Evolutionary conservation across 2,888 invertebrate genomes (phyloP), one percentile per base, ranked within the genome.

Genomic region (Zelleria hepariella): DNA sequence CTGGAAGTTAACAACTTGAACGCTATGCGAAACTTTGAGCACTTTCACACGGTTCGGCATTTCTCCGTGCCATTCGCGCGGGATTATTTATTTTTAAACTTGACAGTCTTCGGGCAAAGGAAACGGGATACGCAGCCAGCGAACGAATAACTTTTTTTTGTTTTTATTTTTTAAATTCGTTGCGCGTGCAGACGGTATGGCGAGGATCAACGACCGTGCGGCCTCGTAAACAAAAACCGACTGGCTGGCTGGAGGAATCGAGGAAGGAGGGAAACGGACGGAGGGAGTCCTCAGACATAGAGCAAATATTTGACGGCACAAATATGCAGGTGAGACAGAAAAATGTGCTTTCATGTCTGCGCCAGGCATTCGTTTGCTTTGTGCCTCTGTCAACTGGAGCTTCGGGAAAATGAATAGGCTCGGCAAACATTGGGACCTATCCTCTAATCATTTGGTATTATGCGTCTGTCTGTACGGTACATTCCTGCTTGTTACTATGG

Each of bases 141-240:
- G 20, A 55, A 15, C 15, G 32, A 32, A 21, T 69, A 71, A 75
- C 71, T 78, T 80, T 79, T 80, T 15, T 42, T 42, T 42, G 32
- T 42, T 42, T 15, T 42, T 5, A 4, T 32, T 80, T 75, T 78
- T 74, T 72, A 73, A 74, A 77, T 72, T 71, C 67, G 69, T 71
- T 68, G 73, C 72, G 69, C 72, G 74, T 69, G 68, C 69, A 58
- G 60, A 25, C 59, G 60, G 61, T 60, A 53, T 58, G 59, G 59
- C 60, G 56, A 69, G 68, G 78, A 73, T 73, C 75, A 74, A 79
- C 85, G 80, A 72, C 80, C 82, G 77, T 66, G 66, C 79, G 68
- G 74, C 73, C 77, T 70, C 74, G 75, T 73, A 71, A 75, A 78
- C 80, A 78, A 78, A 78, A 80, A 75, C 77, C 72, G 81, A 87